Base-by-base conservation (phyloP, 2,113 vertebrate species). In the Upupa epops region DNA sequence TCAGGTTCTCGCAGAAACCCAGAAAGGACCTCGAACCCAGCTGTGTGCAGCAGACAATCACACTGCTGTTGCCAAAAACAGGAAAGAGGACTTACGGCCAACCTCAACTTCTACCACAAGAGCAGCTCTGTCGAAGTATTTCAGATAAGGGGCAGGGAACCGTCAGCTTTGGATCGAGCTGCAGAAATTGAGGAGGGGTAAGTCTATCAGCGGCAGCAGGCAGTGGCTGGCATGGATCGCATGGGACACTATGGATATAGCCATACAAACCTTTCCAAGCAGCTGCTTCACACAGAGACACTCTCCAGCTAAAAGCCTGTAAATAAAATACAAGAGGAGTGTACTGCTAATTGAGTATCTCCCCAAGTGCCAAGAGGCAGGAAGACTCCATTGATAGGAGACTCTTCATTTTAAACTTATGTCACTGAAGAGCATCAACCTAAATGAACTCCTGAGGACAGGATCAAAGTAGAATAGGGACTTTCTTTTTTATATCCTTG, bases 131-230 rank as follows among this genome's bases (percentile, higher is more conserved):
- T 2, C 0, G 0, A 42, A 25, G 11, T 36, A 12, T 4, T 26
- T 36, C 0, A 1, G 74, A 25, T 26, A 52, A 32, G 0, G 4
- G 51, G 55, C 36, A 70, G 63, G 49, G 48, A 28, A 40, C 28
- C 3, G 0, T 2, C 0, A 0, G 31, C 51, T 89, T 66, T 21
- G 10, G 11, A 8, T 5, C 0, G 11, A 56, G 45, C 26, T 2
- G 1, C 7, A 46, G 64, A 26, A 26, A 21, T 0, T n/a, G 32
- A 42, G 37, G 16, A 83, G 26, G 25, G 73, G 7, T 48, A 29
- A 86, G 34, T 4, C 3, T 3, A 31, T 1, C 0, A 2, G 10
- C 25, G 17, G 22, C 6, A 34, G 75, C 75, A 88, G 52, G 46
- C 9, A 18, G 12, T 6, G 58, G 7, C 32, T 36, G 42, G 25